These are phyloP conservation scores for Sesia apiformis DNA, from an alignment of 2,888 invertebrate species.

Conservation along the genomic window DNA sequence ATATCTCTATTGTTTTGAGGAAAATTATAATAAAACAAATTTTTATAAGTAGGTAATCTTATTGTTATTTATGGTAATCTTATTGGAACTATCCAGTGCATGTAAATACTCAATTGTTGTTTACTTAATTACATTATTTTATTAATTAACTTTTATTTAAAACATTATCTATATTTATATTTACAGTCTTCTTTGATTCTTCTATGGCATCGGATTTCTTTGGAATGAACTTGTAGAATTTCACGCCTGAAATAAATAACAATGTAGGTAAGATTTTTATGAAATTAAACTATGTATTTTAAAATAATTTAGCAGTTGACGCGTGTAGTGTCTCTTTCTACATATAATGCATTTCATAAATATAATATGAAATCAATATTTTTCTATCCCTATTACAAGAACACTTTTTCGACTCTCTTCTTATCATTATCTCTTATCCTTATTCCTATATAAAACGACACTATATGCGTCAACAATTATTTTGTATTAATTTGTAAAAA, in stretches of 20 bases:
- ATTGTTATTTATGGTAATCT: no score
- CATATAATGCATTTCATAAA: background rate
- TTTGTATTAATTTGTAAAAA: no score
- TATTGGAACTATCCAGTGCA: no score
- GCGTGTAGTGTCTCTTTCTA: background rate
- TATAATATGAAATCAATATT: background rate
- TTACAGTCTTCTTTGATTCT: constrained; percentile 7
- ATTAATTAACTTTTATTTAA: constrained; percentile 1
- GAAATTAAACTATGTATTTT: constrained; percentile 1
- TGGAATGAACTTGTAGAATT: constrained; percentile 53
- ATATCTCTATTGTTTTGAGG: no score
- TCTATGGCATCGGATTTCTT: constrained; percentile 12
- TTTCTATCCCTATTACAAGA: no score
- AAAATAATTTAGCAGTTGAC: background rate
- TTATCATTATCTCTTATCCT: no score
- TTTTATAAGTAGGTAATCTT: no score
- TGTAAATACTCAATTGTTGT: no score
- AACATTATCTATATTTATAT: constrained; percentile 13
- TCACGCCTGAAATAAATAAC: constrained; percentile 37
- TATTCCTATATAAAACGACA: no score
- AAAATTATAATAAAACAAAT: no score
- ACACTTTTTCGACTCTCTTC: no score
- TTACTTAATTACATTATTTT: background rate
- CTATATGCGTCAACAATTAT: no score
- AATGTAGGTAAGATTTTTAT: background rate